Base-by-base conservation (phyloP, 2,113 vertebrate genomes). In the Proterorhinus semilunaris region DNA sequence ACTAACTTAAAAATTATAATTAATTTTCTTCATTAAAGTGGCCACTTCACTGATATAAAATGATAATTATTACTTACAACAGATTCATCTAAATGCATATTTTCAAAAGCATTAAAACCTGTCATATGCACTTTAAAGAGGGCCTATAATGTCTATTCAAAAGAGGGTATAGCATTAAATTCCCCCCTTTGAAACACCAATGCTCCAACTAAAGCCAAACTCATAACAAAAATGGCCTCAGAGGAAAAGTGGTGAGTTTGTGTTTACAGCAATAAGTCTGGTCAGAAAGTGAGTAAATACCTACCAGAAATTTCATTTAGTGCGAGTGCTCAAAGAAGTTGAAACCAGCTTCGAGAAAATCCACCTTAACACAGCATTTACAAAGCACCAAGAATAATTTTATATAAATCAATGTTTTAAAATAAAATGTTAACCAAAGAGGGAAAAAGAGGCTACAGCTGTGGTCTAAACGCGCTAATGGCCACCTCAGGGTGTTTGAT, bases 281-380 rank as follows among this genome's bases (percentile, higher is more conserved):
- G 21, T 10, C 54, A 6, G 54, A 55, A 53, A 57, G 21, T 36
- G 54, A 57, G 54, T 57, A 57, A 57, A 57, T 57, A 57, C 27
- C 21, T 36, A 57, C 4, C 54, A 57, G 54, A 27, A 6, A 52
- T 52, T 52, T 52, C 51, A 16, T 13, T 16, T 7, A 49, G 49
- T 13, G 21, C 21, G 21, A 21, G 21, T 17, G 10, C 51, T 10
- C 10, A 55, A 27, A 17, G 9, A 15, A 51, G 53, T 55, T 36
- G 12, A 42, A 12, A 42, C 1, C 21, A 21, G 54, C 21, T 57
- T 36, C 6, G 21, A 36, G 54, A 11, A 53, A 13, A 27, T 11
- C 8, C 17, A 55, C 8, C 11, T 13, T 58, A 11, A 17, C 27
- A 16, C 9, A 10, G 10, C 16, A 42, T 58, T 21, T 58, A 58